These are phyloP conservation scores for Litocranius walleri DNA, from an alignment of 2,113 vertebrate species.

Conservation along the genomic window DNA sequence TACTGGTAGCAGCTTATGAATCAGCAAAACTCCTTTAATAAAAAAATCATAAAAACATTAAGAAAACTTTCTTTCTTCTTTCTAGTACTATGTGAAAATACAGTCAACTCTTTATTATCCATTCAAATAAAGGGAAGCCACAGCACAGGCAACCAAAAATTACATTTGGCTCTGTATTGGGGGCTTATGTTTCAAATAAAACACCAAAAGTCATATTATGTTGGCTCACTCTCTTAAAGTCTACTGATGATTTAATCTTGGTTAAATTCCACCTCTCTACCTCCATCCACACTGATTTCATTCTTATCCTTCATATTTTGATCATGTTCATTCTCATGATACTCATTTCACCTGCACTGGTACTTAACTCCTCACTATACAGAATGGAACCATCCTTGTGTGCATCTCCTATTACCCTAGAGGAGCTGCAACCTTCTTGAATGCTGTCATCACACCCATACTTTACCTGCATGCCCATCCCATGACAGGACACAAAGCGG, in stretches of 20 bases:
- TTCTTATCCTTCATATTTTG: not conserved
- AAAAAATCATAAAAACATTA: constrained; percentile 23
- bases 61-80: constrained; percentile 34
- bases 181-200: not conserved
- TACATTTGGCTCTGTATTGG: not conserved
- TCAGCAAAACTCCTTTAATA: constrained; percentile 39
- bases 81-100: constrained; percentile 30
- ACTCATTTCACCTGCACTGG: not conserved
- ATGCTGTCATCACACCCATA: not conserved
- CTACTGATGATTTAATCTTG: not conserved
- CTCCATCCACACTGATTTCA: not conserved
- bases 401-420: not conserved
- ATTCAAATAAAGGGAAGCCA: constrained; percentile 14
- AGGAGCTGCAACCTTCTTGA: not conserved
- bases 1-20: not conserved
- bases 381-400: not conserved
- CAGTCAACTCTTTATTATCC: constrained; percentile 59
- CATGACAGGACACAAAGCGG: not conserved
- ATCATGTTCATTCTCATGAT: not conserved
- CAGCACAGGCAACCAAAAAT: not conserved
- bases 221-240: not conserved
- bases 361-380: not conserved
- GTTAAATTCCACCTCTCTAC: not conserved
- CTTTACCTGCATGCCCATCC: not conserved
- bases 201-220: not conserved